These are phyloP conservation scores for Malurus alboscapulatus DNA, from an alignment of 2,113 vertebrate species.

Conservation along the genomic window DNA sequence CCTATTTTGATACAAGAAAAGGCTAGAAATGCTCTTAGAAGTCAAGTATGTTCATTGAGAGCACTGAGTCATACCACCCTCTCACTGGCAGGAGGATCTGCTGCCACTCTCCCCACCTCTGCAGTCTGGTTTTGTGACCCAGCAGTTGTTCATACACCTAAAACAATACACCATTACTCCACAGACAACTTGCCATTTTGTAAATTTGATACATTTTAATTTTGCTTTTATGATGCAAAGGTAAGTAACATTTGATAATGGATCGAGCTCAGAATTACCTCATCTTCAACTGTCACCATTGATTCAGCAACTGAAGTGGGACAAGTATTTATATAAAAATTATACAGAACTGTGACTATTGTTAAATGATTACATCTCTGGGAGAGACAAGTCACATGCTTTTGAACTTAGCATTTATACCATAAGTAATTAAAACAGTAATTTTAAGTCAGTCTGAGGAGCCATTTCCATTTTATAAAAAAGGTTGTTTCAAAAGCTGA, in stretches of 20 bases:
- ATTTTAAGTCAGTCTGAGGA: accelerated
- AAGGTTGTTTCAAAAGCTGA: not conserved
- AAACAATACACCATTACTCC: not conserved
- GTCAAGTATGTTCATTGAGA: not conserved
- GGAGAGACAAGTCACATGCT: not conserved
- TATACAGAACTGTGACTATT: not conserved
- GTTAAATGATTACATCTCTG: not conserved
- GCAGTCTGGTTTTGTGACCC: not conserved
- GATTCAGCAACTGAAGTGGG: not conserved
- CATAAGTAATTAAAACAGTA: not conserved
- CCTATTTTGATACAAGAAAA: not conserved
- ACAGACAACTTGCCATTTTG: not conserved
- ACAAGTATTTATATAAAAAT: not conserved
- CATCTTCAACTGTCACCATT: not conserved
- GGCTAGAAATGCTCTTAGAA: not conserved
- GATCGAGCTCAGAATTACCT: not conserved
- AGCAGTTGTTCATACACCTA: not conserved
- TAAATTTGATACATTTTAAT: not conserved
- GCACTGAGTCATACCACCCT: not conserved
- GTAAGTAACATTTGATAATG: not conserved
- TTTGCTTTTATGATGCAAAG: not conserved
- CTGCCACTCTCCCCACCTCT: not conserved
- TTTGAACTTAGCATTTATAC: not conserved
- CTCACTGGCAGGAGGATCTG: not conserved
- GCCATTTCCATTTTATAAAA: not conserved